These are phyloP conservation scores for Aegypius monachus DNA, from an alignment of 2,113 vertebrate species.

Conservation along the genomic window DNA sequence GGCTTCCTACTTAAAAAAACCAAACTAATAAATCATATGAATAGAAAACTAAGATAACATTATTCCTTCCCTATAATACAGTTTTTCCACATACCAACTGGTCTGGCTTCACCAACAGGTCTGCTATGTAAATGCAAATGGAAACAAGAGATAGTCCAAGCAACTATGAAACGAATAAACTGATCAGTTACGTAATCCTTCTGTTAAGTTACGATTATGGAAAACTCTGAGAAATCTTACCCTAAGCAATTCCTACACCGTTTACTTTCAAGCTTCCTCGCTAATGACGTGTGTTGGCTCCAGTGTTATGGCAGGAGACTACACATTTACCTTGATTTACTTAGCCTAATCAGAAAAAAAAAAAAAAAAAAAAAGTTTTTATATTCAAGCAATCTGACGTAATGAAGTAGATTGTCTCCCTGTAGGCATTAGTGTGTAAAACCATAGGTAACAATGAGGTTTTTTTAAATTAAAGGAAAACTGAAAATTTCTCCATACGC, in stretches of 20 bases:
- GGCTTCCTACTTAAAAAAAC: neutral
- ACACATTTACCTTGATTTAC: neutral
- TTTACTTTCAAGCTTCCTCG: neutral
- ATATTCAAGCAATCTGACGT: neutral
- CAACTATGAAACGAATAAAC: neutral
- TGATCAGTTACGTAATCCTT: neutral
- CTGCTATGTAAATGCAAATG: neutral
- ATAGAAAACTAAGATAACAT: neutral
- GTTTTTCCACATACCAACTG: neutral
- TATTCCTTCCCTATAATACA: neutral
- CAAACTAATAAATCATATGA: neutral
- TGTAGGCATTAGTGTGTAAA: neutral
- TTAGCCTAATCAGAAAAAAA: neutral
- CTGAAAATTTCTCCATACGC: neutral
- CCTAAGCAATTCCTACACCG: rapidly evolving
- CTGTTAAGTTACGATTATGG: neutral
- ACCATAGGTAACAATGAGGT: neutral
- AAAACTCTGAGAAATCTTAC: neutral
- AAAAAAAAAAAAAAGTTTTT: neutral
- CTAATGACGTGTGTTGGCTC: neutral
- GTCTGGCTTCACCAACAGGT: neutral
- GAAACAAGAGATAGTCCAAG: neutral
- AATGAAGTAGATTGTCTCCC: neutral
- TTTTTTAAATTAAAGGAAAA: neutral
- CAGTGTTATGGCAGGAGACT: neutral